A percentile compares a stretch with the other conserved stretches of the same genome.
Conservation (phyloP, 1,140 invertebrate genomes). For the Brachionus rotundiformis region DNA sequence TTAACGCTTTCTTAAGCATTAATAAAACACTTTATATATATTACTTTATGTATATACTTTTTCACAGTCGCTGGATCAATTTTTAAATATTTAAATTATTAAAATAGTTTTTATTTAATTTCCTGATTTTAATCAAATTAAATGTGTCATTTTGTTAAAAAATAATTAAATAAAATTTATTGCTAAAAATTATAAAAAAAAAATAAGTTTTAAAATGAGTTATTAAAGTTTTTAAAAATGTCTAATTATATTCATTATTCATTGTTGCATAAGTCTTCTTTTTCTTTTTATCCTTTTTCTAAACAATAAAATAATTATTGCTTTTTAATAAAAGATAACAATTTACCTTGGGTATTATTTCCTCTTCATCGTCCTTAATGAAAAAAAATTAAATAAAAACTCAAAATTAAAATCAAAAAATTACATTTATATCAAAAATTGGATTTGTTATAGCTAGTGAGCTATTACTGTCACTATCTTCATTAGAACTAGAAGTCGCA, state of each 20-base stretch:
- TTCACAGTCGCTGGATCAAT: too few species aligned
- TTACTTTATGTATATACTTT: too few species aligned
- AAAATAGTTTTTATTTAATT: too few species aligned
- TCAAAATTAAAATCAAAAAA: too few species aligned
- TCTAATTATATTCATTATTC: too few species aligned
- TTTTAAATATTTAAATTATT: too few species aligned
- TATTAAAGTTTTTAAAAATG: too few species aligned
- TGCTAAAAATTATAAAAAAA: neutral
- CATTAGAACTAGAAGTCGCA: neutral
- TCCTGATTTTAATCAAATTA: too few species aligned
- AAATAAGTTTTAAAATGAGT: neutral
- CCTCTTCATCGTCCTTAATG: constrained; percentile 9
- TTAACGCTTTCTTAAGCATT: too few species aligned
- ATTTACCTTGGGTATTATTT: neutral
- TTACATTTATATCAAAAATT: constrained; percentile 46
- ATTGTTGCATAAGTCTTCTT: constrained; percentile 1
- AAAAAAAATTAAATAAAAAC: neutral
- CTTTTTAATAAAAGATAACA: neutral
- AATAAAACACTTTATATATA: too few species aligned
- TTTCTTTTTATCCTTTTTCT: constrained; percentile 46
- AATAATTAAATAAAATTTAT: neutral
- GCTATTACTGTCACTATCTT: neutral
- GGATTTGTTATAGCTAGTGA: constrained; percentile 19
- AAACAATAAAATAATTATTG: neutral
- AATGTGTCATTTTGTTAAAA: too few species aligned